These are phyloP conservation scores for Melanaphis sacchari DNA, from an alignment of 1,140 invertebrate genomes.

Conservation along the genomic window DNA sequence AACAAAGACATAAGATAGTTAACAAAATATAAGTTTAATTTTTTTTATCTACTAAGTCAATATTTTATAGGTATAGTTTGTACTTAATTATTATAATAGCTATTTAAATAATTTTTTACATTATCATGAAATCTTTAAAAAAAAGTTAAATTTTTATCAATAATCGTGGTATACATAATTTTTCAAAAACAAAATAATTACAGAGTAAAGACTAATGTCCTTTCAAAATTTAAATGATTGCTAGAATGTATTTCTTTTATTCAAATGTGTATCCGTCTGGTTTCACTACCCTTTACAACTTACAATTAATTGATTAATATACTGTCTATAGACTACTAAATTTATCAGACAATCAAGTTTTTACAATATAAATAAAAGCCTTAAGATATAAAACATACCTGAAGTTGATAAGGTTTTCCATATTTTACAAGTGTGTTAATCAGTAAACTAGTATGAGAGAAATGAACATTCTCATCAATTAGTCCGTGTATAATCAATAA, in stretches of 20 bases:
- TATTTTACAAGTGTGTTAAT: conserved; percentile 88
- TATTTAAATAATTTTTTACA: no score
- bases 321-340: neutral
- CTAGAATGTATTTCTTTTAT: neutral
- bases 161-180: no score
- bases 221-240: neutral
- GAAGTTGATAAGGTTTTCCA: conserved; percentile 89
- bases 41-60: no score
- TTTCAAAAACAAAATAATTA: neutral
- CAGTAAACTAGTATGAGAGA: conserved; percentile 91
- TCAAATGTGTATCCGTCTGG: neutral
- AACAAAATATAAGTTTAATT: no score
- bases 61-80: no score
- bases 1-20: no score
- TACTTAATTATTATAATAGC: no score
- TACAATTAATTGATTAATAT: neutral
- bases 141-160: no score
- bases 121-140: no score
- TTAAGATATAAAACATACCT: conserved; percentile 67
- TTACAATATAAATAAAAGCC: neutral
- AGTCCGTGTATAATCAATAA: conserved; percentile 97
- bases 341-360: neutral
- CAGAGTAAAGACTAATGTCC: neutral
- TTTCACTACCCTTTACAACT: neutral
- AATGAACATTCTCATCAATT: conserved; percentile 99